A percentile compares a stretch with the other conserved stretches of the same genome.
These are phyloP conservation scores for Engystomops pustulosus DNA, from an alignment of 2,113 vertebrate species.

Conservation along the genomic window DNA sequence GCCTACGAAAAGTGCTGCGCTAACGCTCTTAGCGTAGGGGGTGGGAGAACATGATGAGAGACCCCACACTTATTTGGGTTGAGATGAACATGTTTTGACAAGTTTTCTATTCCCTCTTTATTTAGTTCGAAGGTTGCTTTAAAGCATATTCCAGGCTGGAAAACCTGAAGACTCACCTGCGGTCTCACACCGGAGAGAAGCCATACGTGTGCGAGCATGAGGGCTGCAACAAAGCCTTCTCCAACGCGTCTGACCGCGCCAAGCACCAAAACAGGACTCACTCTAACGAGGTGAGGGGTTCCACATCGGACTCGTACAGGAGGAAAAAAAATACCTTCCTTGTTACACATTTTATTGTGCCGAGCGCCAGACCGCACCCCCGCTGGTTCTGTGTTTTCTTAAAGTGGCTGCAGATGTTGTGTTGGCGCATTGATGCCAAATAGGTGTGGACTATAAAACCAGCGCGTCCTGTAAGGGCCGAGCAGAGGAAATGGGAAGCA, in stretches of 20 bases:
- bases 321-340: background rate
- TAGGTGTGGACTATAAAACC: constrained; percentile 29
- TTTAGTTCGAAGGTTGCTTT: constrained; percentile 94
- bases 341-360: constrained; percentile 64
- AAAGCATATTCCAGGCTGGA: constrained; percentile 98
- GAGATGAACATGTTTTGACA: no score
- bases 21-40: background rate
- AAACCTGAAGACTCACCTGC: constrained; percentile 98
- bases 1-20: background rate
- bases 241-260: constrained; percentile 95
- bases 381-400: constrained; percentile 52
- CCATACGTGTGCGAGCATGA: constrained; percentile 93
- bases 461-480: no score
- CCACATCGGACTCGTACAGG: background rate
- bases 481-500: constrained; percentile 32
- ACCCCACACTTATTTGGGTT: constrained; percentile 2
- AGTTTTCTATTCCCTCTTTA: constrained; percentile 71
- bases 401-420: constrained; percentile 68
- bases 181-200: constrained; percentile 82
- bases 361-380: constrained; percentile 63
- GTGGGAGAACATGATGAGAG: background rate
- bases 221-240: constrained; percentile 98
- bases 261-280: constrained; percentile 99
- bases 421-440: background rate
- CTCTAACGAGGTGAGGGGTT: constrained; percentile 89